Conservation (phyloP, 2,113 vertebrate species). For the Clarias magur region DNA sequence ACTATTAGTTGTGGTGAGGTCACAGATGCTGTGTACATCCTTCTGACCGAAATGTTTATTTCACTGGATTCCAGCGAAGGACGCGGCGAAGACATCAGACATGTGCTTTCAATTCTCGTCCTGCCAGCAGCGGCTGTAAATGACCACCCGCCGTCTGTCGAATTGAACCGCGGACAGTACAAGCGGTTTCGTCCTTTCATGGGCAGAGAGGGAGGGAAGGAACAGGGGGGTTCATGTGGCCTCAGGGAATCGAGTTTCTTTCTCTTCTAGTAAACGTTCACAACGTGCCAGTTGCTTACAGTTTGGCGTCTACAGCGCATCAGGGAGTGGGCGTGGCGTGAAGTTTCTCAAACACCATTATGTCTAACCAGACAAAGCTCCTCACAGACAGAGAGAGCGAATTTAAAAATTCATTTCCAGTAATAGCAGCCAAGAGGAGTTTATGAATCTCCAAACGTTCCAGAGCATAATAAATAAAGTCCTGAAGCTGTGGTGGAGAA, state of each 20-base stretch:
- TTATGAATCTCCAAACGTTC: not conserved
- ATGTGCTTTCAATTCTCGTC: constrained; percentile 41
- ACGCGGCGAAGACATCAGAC: not conserved
- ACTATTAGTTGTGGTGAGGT: not conserved
- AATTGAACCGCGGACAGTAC: not conserved
- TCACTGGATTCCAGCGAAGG: constrained; percentile 10
- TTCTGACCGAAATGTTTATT: constrained; percentile 30
- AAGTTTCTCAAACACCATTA: not conserved
- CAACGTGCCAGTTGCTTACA: not conserved
- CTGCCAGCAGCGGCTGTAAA: constrained; percentile 11
- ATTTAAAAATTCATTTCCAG: not conserved
- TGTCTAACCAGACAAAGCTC: not conserved
- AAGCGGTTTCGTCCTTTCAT: not conserved
- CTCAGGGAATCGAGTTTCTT: not conserved
- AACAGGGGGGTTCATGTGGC: not conserved
- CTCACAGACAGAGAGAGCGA: not conserved
- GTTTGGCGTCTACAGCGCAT: not conserved
- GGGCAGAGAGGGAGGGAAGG: not conserved
- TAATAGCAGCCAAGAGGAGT: not conserved
- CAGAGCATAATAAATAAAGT: not conserved
- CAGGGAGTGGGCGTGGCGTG: not conserved
- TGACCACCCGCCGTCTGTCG: constrained; percentile 23
- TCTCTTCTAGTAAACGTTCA: not conserved
- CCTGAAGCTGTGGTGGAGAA: not conserved
- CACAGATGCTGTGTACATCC: not conserved